These are phyloP conservation scores for Perognathus longimembris DNA, from an alignment of 2,113 vertebrate genomes.

Conservation along the genomic window DNA sequence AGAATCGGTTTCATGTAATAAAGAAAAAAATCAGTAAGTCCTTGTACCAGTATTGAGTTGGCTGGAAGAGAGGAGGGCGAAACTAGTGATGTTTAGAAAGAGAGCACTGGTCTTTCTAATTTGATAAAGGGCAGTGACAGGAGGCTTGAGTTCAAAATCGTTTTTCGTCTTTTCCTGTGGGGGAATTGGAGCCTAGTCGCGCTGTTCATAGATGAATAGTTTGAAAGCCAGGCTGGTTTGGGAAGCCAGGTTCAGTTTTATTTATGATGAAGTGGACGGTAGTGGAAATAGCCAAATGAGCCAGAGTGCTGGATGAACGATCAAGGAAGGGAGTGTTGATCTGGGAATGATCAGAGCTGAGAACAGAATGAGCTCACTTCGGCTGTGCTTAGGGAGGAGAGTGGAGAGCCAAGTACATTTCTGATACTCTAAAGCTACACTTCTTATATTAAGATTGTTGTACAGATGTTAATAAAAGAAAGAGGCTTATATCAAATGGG, in stretches of 20 bases:
- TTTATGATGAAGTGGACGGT: background rate
- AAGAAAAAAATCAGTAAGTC: constrained; percentile 63
- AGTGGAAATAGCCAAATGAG: constrained; percentile 31
- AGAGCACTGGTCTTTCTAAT: constrained; percentile 5
- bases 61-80: constrained; percentile 18
- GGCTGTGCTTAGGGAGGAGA: background rate
- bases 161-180: background rate
- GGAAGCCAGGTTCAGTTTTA: constrained; percentile 38
- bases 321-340: background rate
- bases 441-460: constrained; percentile 32
- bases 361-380: background rate
- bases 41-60: constrained; percentile 29
- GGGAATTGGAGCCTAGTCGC: background rate
- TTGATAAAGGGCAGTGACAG: background rate
- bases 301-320: background rate
- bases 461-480: constrained; percentile 72
- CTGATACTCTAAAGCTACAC: constrained; percentile 21
- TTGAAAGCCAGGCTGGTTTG: constrained; percentile 39
- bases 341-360: background rate
- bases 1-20: constrained; percentile 71
- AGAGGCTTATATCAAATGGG: constrained; percentile 62
- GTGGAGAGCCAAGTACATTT: constrained; percentile 40
- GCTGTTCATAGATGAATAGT: background rate
- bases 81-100: background rate
- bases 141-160: background rate